phyloP scores from a whole-genome alignment of 2,888 invertebrate genomes.

The Chelonus formosanus region DNA sequence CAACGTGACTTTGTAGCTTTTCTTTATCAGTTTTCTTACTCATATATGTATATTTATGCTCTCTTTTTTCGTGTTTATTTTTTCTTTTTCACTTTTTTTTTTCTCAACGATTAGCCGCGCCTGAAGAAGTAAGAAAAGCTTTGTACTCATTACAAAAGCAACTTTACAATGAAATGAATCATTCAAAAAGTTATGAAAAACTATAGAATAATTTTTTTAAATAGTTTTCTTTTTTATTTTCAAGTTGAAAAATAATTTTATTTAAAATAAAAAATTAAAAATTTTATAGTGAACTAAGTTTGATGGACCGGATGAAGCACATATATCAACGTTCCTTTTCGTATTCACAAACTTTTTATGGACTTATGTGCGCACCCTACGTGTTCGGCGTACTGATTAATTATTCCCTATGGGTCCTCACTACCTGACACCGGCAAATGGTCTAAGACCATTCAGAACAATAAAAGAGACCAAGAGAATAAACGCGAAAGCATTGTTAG shows the following conservation, averaged over 20 bases:
- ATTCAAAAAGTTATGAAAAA: too few relatives aligned
- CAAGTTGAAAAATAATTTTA: neutral
- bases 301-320: slow-evolving; percentile 35
- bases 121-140: neutral
- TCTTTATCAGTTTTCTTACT: slow-evolving; percentile 7
- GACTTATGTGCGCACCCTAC: slow-evolving; percentile 49
- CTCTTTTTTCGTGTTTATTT: slow-evolving; percentile 7
- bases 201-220: too few relatives aligned
- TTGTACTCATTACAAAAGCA: neutral
- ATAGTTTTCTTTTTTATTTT: neutral
- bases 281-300: slow-evolving; percentile 27
- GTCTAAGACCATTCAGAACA: slow-evolving; percentile 1
- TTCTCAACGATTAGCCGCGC: neutral
- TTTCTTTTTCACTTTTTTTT: neutral
- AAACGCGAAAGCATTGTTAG: neutral
- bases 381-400: slow-evolving; percentile 55
- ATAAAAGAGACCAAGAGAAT: slow-evolving; percentile 1
- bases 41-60: neutral
- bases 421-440: slow-evolving; percentile 18
- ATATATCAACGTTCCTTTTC: slow-evolving; percentile 3
- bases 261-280: slow-evolving; percentile 2
- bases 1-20: slow-evolving; percentile 13
- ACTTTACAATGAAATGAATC: too few relatives aligned
- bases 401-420: slow-evolving; percentile 40
- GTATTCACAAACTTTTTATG: slow-evolving; percentile 38